Evolutionary conservation across 1,140 invertebrate species (phyloP).

Genomic region (Orius laevigatus): DNA sequence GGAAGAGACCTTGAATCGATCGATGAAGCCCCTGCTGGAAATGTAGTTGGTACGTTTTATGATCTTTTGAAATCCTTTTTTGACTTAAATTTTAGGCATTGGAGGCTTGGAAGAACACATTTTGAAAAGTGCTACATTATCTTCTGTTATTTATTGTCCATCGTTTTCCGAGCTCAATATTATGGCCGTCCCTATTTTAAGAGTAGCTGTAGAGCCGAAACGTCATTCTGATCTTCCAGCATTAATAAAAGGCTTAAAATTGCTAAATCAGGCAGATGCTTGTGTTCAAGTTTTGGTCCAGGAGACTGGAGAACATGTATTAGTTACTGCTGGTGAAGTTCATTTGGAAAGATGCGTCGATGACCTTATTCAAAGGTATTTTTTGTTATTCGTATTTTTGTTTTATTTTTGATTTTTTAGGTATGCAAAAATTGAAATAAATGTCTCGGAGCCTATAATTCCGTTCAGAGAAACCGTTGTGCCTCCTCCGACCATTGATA

Average conservation of each 20-base stretch:
- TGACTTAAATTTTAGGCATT: slow-evolving; percentile 57
- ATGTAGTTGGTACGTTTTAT: slow-evolving; percentile 53
- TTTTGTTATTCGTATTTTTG: too few relatives aligned
- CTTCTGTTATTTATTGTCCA: slow-evolving; percentile 64
- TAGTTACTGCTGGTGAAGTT: slow-evolving; percentile 94
- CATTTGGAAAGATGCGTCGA: slow-evolving; percentile 89
- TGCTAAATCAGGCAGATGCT: slow-evolving; percentile 84
- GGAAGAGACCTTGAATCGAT: slow-evolving; percentile 77
- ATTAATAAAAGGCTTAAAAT: slow-evolving; percentile 54
- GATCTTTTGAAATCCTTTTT: too few relatives aligned
- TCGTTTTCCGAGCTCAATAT: slow-evolving; percentile 73
- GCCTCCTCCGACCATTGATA: slow-evolving; percentile 62
- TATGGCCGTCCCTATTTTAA: slow-evolving; percentile 71
- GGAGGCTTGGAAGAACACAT: slow-evolving; percentile 73
- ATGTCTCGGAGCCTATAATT: slow-evolving; percentile 88
- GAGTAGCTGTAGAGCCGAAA: slow-evolving; percentile 86
- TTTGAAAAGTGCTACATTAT: slow-evolving; percentile 83
- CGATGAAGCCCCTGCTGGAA: slow-evolving; percentile 68
- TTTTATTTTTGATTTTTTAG: too few relatives aligned
- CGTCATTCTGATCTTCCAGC: slow-evolving; percentile 64
- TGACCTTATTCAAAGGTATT: slow-evolving; percentile 48
- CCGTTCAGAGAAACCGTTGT: slow-evolving; percentile 91
- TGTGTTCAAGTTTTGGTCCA: slow-evolving; percentile 78
- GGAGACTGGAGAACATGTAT: slow-evolving; percentile 88
- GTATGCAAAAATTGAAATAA: slow-evolving; percentile 77